Percentiles rank a stretch among this genome's conserved stretches.
phyloP scores from a whole-genome alignment of 2,797 vertebrate genomes.

The Euthynnus affinis region DNA sequence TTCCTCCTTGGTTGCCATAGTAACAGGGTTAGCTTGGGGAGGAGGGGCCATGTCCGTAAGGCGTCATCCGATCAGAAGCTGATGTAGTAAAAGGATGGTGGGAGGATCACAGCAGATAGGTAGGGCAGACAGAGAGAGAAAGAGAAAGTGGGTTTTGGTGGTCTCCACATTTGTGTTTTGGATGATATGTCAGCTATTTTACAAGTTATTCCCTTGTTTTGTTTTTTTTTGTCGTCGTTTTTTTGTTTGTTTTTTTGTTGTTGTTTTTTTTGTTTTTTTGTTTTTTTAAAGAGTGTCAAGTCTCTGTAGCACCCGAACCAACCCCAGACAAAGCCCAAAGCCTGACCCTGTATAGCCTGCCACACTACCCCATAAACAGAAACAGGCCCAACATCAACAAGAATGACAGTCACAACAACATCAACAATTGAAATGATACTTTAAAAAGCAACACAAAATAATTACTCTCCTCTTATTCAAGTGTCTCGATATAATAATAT shows the following conservation, averaged over 20 bases:
- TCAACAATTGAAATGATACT: slow-evolving; percentile 80
- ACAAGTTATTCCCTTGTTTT: slow-evolving; percentile 74
- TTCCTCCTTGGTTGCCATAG: slow-evolving; percentile 56
- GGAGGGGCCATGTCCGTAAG: slow-evolving; percentile 54
- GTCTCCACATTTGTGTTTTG: slow-evolving; percentile 65
- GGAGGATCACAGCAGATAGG: slow-evolving; percentile 61
- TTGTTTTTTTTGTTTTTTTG: slow-evolving; percentile 16
- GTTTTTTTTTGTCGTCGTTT: slow-evolving; percentile 18
- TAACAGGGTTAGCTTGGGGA: slow-evolving; percentile 44
- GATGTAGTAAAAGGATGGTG: slow-evolving; percentile 38
- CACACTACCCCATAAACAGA: slow-evolving; percentile 73
- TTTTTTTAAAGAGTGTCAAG: slow-evolving; percentile 40
- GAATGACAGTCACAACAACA: slow-evolving; percentile 79
- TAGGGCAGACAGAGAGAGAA: slow-evolving; percentile 36
- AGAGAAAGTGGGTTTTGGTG: slow-evolving; percentile 57
- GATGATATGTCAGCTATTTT: slow-evolving; percentile 84
- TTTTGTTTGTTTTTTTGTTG: neutral
- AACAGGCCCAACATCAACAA: slow-evolving; percentile 78
- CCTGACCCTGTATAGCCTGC: slow-evolving; percentile 76
- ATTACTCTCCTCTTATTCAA: slow-evolving; percentile 85
- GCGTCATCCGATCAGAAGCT: slow-evolving; percentile 56
- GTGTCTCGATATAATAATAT: slow-evolving; percentile 82
- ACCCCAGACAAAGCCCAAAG: slow-evolving; percentile 68
- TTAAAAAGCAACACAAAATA: slow-evolving; percentile 82
- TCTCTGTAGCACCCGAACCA: slow-evolving; percentile 77